These are phyloP conservation scores for Dioctria rufipes DNA, from an alignment of 2,888 invertebrate genomes.

Conservation along the genomic window DNA sequence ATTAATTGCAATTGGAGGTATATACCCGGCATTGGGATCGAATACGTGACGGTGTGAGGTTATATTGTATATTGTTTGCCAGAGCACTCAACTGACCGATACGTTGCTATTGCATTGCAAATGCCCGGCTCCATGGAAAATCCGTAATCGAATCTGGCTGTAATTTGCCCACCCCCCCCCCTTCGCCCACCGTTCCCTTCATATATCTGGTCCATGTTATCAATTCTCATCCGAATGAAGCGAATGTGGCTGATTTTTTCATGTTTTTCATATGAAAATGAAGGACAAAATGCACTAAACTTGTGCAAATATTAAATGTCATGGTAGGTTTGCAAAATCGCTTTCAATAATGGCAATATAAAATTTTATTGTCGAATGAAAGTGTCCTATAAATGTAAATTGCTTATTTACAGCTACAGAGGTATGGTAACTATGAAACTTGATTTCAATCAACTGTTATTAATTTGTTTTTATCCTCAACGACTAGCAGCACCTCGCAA, in stretches of 20 bases:
- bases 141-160: constrained; percentile 27
- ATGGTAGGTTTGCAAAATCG: background rate
- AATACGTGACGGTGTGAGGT: constrained; percentile 27
- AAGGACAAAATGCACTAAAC: background rate
- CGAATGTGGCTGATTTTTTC: background rate
- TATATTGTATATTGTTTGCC: background rate
- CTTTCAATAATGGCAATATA: background rate
- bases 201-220: background rate
- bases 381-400: too few species aligned
- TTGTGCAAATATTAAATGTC: background rate
- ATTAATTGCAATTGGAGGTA: constrained; percentile 28
- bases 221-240: background rate
- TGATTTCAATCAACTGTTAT: too few species aligned
- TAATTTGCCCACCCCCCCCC: constrained; percentile 7
- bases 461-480: too few species aligned
- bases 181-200: too few species aligned
- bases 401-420: too few species aligned
- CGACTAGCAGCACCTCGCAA: too few species aligned
- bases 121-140: background rate
- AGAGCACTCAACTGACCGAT: background rate
- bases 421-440: too few species aligned
- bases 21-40: background rate
- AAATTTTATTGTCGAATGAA: too few species aligned
- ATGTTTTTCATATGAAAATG: background rate
- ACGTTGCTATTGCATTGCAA: background rate